phyloP scores from a whole-genome alignment of 2,888 invertebrate genomes.

The Matsumyia berberina region DNA sequence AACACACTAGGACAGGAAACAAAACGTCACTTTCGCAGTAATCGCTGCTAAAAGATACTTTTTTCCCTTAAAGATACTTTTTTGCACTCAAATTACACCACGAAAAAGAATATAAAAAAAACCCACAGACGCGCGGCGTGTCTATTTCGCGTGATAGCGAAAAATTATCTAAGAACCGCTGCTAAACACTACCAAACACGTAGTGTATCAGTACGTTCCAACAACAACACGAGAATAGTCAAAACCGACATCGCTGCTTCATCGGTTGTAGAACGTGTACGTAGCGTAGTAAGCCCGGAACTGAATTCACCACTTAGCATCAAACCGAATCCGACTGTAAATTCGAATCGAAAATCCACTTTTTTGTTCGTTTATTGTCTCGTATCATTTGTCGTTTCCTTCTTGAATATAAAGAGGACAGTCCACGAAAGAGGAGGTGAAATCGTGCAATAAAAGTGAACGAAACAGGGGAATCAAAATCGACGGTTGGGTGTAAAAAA shows the following conservation, averaged over 20 bases:
- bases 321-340: constrained; percentile 51
- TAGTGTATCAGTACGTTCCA: constrained; percentile 19
- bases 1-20: constrained; percentile 18
- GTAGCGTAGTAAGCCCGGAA: constrained; percentile 62
- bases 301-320: constrained; percentile 68
- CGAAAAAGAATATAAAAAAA: background rate
- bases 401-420: constrained; percentile 4
- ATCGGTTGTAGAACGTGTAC: constrained; percentile 45
- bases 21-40: background rate
- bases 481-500: constrained; percentile 1
- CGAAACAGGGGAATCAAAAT: constrained; percentile 24
- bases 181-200: constrained; percentile 21
- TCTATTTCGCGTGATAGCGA: constrained; percentile 43
- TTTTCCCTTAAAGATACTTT: background rate
- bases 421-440: constrained; percentile 2
- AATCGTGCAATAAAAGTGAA: constrained; percentile 18
- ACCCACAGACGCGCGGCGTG: constrained; percentile 21
- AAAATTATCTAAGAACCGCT: constrained; percentile 48
- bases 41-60: constrained; percentile 20
- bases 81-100: constrained; percentile 44
- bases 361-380: constrained; percentile 21
- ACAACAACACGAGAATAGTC: constrained; percentile 39
- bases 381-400: constrained; percentile 14
- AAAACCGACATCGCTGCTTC: constrained; percentile 46
- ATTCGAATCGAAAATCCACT: constrained; percentile 35